Conservation (phyloP, 2,888 invertebrate species). For the Leptinotarsa haldemani region DNA sequence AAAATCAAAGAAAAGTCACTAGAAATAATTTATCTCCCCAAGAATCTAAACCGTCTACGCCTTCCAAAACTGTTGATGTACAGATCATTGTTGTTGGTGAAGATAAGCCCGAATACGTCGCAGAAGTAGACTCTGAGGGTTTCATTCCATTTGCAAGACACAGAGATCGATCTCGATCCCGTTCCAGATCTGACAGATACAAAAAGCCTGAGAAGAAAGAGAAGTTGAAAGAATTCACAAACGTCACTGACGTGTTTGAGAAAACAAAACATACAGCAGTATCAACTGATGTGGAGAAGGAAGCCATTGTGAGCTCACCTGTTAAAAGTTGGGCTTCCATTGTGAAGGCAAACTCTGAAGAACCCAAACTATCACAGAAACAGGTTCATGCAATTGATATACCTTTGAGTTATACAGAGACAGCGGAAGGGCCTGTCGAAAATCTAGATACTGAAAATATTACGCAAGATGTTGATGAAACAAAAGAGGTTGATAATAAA, state of each 20-base stretch:
- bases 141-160: conserved; percentile 54
- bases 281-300: not conserved
- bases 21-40: conserved; percentile 21
- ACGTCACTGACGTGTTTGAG: conserved; percentile 5
- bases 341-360: conserved; percentile 34
- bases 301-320: conserved; percentile 11
- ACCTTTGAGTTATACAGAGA: not conserved
- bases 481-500: conserved; percentile 3
- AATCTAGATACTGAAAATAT: conserved; percentile 7
- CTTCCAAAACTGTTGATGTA: conserved; percentile 41
- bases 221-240: conserved; percentile 9
- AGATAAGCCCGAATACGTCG: conserved; percentile 38
- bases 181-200: conserved; percentile 48
- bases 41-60: conserved; percentile 26
- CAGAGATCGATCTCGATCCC: conserved; percentile 51
- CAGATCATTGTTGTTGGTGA: conserved; percentile 45
- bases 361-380: conserved; percentile 3
- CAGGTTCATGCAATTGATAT: conserved; percentile 10
- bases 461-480: not conserved
- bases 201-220: conserved; percentile 24
- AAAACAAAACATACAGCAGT: not conserved
- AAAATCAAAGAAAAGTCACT: conserved; percentile 29
- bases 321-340: conserved; percentile 46
- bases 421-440: not conserved
- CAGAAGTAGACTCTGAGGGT: conserved; percentile 52